phyloP scores from a whole-genome alignment of 1,140 invertebrate genomes.

The Ceratina japonica region DNA sequence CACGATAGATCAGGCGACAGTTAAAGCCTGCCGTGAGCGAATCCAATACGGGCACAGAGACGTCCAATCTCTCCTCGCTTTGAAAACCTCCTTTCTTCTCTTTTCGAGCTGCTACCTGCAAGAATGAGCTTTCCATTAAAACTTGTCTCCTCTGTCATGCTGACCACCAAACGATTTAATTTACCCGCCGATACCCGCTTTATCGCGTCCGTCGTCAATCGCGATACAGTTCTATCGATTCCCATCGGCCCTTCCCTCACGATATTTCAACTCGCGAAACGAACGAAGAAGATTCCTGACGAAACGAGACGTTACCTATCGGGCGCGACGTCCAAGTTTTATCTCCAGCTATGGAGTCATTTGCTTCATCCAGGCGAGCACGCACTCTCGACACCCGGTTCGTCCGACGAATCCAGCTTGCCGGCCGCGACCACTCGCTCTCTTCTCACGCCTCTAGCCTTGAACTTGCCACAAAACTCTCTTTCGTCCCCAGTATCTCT shows the following conservation, averaged over 20 bases:
- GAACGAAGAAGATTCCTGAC: no score
- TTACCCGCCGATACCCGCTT: background rate
- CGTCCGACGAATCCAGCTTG: slow-evolving; percentile 46
- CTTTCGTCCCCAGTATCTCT: background rate
- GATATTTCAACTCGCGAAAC: no score
- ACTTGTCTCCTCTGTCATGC: slow-evolving; percentile 4
- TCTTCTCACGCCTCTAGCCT: slow-evolving; percentile 26
- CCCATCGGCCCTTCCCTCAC: no score
- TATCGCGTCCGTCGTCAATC: background rate
- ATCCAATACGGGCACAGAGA: slow-evolving; percentile 49
- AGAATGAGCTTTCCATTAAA: slow-evolving; percentile 59
- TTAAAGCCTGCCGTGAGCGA: slow-evolving; percentile 55
- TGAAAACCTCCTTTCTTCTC: slow-evolving; percentile 37
- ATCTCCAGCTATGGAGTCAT: background rate
- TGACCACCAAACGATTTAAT: slow-evolving; percentile 13
- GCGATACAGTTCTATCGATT: background rate
- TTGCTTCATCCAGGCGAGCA: slow-evolving; percentile 48
- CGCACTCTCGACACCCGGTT: slow-evolving; percentile 26
- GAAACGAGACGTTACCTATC: background rate
- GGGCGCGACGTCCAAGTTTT: background rate
- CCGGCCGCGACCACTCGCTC: background rate
- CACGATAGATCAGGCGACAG: slow-evolving; percentile 48
- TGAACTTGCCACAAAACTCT: slow-evolving; percentile 23
- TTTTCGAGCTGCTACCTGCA: slow-evolving; percentile 45
- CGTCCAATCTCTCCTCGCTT: slow-evolving; percentile 53